Evolutionary conservation across 1,140 invertebrate genomes (phyloP).

Genomic region (Dendrolimus punctatus): DNA sequence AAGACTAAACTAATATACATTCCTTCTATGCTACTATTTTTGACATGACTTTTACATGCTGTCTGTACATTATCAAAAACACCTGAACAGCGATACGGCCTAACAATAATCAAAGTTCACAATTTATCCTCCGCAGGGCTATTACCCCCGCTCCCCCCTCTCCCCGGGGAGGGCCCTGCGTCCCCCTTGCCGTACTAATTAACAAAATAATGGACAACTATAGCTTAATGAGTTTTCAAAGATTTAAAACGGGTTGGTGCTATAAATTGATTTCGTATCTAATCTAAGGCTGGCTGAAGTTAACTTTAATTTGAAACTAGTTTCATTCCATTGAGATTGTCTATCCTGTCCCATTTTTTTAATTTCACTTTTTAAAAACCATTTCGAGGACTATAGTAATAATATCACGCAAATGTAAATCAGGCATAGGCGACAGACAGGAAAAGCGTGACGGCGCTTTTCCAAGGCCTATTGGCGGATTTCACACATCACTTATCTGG

Average conservation of each 20-base stretch:
- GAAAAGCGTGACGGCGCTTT: too few relatives aligned
- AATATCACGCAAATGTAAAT: too few relatives aligned
- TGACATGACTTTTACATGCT: slow-evolving; percentile 13
- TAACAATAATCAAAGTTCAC: slow-evolving; percentile 47
- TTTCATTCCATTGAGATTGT: too few relatives aligned
- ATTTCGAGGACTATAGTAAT: too few relatives aligned
- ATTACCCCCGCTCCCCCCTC: slow-evolving; percentile 20
- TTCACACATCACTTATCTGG: too few relatives aligned
- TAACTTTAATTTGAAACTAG: too few relatives aligned
- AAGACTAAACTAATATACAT: too few relatives aligned
- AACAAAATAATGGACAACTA: slow-evolving; percentile 28
- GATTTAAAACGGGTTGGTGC: slow-evolving; percentile 9
- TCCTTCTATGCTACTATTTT: too few relatives aligned
- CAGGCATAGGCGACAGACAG: too few relatives aligned
- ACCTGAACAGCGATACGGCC: slow-evolving; percentile 28
- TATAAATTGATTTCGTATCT: slow-evolving; percentile 12
- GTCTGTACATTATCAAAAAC: slow-evolving; percentile 30
- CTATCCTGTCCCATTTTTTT: too few relatives aligned
- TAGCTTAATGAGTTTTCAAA: slow-evolving; percentile 27
- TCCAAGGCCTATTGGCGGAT: too few relatives aligned
- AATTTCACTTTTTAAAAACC: too few relatives aligned
- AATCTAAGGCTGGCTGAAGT: background rate
- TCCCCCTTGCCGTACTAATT: slow-evolving; percentile 21
- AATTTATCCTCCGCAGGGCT: slow-evolving; percentile 27
- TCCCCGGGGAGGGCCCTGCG: slow-evolving; percentile 4